Evolutionary conservation across 1,140 invertebrate species (phyloP).

Genomic region (Diploscapter pachys): DNA sequence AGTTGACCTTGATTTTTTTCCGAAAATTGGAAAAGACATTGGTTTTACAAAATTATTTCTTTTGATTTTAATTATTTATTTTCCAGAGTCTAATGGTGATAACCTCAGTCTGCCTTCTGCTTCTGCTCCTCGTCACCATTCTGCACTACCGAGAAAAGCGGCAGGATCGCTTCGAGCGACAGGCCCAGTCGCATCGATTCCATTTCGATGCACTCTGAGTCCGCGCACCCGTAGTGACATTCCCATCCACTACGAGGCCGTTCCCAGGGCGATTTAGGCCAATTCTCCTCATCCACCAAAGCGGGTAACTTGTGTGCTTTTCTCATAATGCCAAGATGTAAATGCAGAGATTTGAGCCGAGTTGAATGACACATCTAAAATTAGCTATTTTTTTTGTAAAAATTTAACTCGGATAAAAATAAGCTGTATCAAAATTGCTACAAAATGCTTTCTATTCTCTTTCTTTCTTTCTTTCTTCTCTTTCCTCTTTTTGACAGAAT

Average conservation of each 20-base stretch:
- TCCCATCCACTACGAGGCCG: neutral
- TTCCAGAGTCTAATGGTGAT: slow-evolving; percentile 80
- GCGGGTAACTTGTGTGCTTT: too few species aligned
- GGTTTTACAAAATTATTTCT: neutral
- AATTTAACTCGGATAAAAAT: too few species aligned
- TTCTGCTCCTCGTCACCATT: slow-evolving; percentile 77
- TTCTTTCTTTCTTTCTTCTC: too few species aligned
- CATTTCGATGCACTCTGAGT: slow-evolving; percentile 67
- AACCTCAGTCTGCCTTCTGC: slow-evolving; percentile 78
- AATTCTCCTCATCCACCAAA: too few species aligned
- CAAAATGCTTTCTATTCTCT: too few species aligned
- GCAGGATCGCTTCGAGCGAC: slow-evolving; percentile 80
- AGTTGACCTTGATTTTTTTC: neutral
- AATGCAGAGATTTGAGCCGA: too few species aligned
- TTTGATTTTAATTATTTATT: neutral
- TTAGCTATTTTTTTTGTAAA: neutral
- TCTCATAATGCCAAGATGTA: too few species aligned
- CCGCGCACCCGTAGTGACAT: neutral
- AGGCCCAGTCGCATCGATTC: slow-evolving; percentile 81
- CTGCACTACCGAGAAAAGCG: slow-evolving; percentile 86
- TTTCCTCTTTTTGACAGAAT: too few species aligned
- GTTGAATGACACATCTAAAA: too few species aligned
- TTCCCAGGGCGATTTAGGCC: too few species aligned
- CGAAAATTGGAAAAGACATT: too few species aligned
- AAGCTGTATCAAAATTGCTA: too few species aligned